Evolutionary conservation across 2,888 invertebrate genomes (phyloP).

Genomic region (Stegana nigrithorax): DNA sequence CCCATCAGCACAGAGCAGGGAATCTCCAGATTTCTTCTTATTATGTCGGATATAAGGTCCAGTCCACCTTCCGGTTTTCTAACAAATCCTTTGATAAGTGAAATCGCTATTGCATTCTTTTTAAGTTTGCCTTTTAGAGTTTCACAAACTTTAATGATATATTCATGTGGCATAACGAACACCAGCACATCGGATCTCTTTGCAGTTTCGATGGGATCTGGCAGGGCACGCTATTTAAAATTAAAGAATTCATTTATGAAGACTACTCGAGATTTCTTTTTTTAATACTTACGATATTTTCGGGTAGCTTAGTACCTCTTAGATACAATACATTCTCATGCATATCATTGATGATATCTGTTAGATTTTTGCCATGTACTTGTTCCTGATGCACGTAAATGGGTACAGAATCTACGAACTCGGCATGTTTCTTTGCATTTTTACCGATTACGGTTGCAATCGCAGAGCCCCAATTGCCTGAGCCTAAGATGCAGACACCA

Average conservation of each 20-base stretch:
- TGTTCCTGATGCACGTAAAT: constrained; percentile 31
- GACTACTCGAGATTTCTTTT: too few species aligned
- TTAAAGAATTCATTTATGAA: background rate
- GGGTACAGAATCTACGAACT: constrained; percentile 28
- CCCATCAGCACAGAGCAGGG: constrained; percentile 98
- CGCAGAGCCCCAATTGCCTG: constrained; percentile 2
- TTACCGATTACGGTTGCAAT: background rate
- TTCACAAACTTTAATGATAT: constrained; percentile 87
- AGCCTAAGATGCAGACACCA: background rate
- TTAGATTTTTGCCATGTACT: constrained; percentile 12
- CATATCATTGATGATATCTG: constrained; percentile 20
- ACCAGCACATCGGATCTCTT: constrained; percentile 93
- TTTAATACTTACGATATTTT: constrained; percentile 25
- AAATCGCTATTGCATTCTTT: constrained; percentile 88
- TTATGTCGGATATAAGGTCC: constrained; percentile 94
- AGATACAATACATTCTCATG: constrained; percentile 32
- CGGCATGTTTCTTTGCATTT: background rate
- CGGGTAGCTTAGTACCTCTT: constrained; percentile 21
- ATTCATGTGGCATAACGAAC: constrained; percentile 98
- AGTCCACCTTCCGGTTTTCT: constrained; percentile 91
- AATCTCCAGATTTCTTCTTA: constrained; percentile 80
- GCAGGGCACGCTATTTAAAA: constrained; percentile 85
- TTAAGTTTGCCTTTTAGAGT: constrained; percentile 90
- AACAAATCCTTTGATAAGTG: constrained; percentile 97
- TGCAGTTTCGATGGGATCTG: constrained; percentile 90